A percentile compares a stretch with the other conserved stretches of the same genome.
Evolutionary conservation across 1,140 invertebrate genomes (phyloP).

Genomic region (Drosophila kikkawai): DNA sequence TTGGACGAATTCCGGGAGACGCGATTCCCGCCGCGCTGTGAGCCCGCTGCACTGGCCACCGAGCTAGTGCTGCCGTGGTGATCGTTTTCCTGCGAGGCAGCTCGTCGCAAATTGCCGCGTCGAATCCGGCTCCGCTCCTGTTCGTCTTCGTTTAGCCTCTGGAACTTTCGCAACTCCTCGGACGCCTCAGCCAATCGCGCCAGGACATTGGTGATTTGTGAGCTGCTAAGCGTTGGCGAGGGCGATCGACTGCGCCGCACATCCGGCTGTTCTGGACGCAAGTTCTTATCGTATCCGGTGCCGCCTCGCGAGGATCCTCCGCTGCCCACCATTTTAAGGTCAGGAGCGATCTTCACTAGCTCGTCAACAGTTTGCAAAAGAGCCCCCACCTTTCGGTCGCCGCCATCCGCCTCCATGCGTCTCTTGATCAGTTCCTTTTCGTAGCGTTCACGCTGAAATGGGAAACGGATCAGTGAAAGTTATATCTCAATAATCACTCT

Average conservation of each 20-base stretch:
- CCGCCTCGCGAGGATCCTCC: slow-evolving; percentile 59
- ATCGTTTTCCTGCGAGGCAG: slow-evolving; percentile 85
- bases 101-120: slow-evolving; percentile 84
- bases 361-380: slow-evolving; percentile 92
- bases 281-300: slow-evolving; percentile 50
- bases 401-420: slow-evolving; percentile 86
- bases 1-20: slow-evolving; percentile 83
- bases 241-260: slow-evolving; percentile 77
- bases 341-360: slow-evolving; percentile 90
- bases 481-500: not conserved
- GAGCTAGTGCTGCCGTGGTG: slow-evolving; percentile 79
- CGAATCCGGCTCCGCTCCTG: slow-evolving; percentile 85
- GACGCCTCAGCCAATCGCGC: slow-evolving; percentile 86
- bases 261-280: slow-evolving; percentile 77
- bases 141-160: slow-evolving; percentile 85
- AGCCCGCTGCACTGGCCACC: slow-evolving; percentile 71
- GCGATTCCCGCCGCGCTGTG: slow-evolving; percentile 81
- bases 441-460: slow-evolving; percentile 89
- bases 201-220: slow-evolving; percentile 73
- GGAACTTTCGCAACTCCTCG: slow-evolving; percentile 86
- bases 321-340: slow-evolving; percentile 85
- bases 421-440: slow-evolving; percentile 92
- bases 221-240: slow-evolving; percentile 79
- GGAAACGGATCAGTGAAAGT: not conserved
- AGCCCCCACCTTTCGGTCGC: slow-evolving; percentile 80